Conservation (phyloP, 2,113 vertebrate genomes). For the Acanthisitta chloris region DNA sequence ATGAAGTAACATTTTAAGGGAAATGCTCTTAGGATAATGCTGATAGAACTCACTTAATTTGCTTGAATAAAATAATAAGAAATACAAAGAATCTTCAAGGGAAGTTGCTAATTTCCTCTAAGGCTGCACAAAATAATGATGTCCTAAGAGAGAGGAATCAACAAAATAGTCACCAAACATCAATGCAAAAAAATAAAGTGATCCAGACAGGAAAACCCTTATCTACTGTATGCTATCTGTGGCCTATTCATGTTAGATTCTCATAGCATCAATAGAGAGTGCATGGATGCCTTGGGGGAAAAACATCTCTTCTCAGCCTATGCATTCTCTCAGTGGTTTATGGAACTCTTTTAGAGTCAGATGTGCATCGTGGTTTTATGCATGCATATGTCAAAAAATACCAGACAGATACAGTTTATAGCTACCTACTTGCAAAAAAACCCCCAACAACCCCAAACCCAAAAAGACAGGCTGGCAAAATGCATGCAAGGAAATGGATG, state of each 20-base stretch:
- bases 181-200: background rate
- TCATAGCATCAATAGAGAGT: background rate
- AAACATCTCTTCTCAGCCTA: background rate
- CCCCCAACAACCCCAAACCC: background rate
- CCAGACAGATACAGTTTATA: background rate
- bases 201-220: background rate
- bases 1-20: background rate
- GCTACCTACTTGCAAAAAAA: background rate
- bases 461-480: background rate
- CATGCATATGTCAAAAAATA: background rate
- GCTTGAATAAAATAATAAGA: background rate
- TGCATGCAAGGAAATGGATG: background rate
- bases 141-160: background rate
- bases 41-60: background rate
- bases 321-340: background rate
- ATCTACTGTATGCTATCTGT: background rate
- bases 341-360: background rate
- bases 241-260: background rate
- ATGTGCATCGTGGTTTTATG: background rate
- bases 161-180: background rate
- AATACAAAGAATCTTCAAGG: background rate
- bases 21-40: background rate
- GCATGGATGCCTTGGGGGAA: background rate
- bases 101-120: background rate
- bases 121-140: background rate